These are phyloP conservation scores for Thecocarcelia acutangulata DNA, from an alignment of 2,888 invertebrate genomes.

Conservation along the genomic window DNA sequence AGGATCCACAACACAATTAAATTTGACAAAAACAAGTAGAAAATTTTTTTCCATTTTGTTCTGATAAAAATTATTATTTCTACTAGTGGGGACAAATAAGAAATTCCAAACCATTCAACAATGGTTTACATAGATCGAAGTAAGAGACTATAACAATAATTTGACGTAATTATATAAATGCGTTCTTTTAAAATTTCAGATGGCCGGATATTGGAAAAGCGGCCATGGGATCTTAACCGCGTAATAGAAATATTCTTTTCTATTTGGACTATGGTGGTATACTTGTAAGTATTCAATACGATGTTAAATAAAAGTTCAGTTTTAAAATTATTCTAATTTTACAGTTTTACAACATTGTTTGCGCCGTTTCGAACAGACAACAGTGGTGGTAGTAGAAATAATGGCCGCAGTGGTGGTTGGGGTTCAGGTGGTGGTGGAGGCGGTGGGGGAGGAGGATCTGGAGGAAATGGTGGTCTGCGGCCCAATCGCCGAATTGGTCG, in stretches of 20 bases:
- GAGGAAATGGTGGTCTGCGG: conserved; percentile 69
- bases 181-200: conserved; percentile 66
- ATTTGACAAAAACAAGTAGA: too few species aligned
- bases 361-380: conserved; percentile 74
- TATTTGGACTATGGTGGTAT: conserved; percentile 74
- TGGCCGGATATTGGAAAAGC: conserved; percentile 76
- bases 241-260: conserved; percentile 73
- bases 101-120: background rate
- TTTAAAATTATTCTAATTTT: too few species aligned
- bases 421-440: conserved; percentile 72
- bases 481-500: conserved; percentile 73
- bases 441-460: conserved; percentile 60
- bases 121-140: conserved; percentile 39
- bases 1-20: too few species aligned
- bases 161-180: background rate
- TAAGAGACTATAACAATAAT: background rate
- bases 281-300: conserved; percentile 73
- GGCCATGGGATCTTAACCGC: conserved; percentile 76
- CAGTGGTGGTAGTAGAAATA: conserved; percentile 59
- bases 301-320: too few species aligned
- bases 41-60: too few species aligned
- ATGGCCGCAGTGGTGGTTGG: conserved; percentile 67
- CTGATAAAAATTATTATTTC: too few species aligned
- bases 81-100: too few species aligned
- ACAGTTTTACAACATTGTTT: conserved; percentile 74